Base-by-base conservation (phyloP, 2,888 invertebrate species). In the Diploptera punctata region DNA sequence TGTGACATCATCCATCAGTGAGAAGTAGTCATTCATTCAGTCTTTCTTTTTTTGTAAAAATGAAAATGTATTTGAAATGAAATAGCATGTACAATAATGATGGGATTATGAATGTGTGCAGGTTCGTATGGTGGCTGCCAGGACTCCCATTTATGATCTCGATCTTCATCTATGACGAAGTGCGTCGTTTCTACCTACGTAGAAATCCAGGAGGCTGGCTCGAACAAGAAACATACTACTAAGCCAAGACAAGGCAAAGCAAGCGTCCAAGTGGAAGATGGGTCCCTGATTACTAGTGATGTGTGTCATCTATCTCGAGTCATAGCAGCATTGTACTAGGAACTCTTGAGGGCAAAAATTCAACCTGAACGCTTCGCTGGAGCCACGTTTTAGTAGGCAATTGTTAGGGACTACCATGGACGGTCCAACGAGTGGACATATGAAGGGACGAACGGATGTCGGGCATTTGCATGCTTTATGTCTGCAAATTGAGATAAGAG, bases 51-150 rank as follows among this genome's bases (percentile, higher is more conserved):
- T 52, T 52, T n/a, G 21, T 52, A 19, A 16, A 52, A 52, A 52
- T 9, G 16, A 16, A 52, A 52, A 19, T 52, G 52, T 19, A 9
- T 19, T 16, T 52, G 21, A 52, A 52, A 19, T 19, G 7, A 33
- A 33, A 7, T 33, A 33, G 10, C 33, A 33, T 33, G 33, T 5
- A 33, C 10, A 33, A 33, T 33, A 5, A 10, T 33, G 10, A 33
- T 5, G 5, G 5, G 5, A 33, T 10, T 33, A 10, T 33, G 10
- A 33, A 29, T 29, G 7, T 47, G n/a, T 85, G 65, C 83, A 98
- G 98, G 88, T 95, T 97, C 85, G 94, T 95, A 81, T 99, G 98
- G 98, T 99, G 98, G 99, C 88, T 99, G 86, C 97, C 98, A 78
- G 98, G 98, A 80, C 88, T 99, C 83, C 98, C 98, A 79, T 99